These are phyloP conservation scores for Macaria liturata DNA, from an alignment of 2,888 invertebrate species.

Conservation along the genomic window DNA sequence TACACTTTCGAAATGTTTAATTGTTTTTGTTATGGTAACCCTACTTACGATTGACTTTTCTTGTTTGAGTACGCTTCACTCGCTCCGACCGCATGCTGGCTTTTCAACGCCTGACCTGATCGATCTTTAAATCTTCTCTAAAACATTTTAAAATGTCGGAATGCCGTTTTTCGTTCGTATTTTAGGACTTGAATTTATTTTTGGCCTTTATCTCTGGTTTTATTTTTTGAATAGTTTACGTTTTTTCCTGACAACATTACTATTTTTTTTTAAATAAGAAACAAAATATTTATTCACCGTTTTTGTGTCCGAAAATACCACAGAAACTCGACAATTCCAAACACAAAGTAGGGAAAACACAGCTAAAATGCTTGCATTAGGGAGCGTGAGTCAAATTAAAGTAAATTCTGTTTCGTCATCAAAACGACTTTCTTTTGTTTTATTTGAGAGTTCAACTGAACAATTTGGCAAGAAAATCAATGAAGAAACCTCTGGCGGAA, in stretches of 20 bases:
- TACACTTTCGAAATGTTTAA: too few species aligned
- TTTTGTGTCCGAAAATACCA: too few species aligned
- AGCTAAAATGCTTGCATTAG: background rate
- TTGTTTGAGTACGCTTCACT: constrained; percentile 61
- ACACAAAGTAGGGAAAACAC: too few species aligned
- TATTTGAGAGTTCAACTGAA: constrained; percentile 5
- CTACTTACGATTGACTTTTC: constrained; percentile 71
- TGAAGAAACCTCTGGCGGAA: constrained; percentile 16
- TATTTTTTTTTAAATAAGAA: too few species aligned
- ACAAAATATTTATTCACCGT: too few species aligned
- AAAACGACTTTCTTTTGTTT: constrained; percentile 27
- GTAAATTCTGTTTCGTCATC: constrained; percentile 6
- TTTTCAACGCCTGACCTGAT: constrained; percentile 4
- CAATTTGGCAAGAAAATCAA: constrained; percentile 13
- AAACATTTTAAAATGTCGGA: background rate
- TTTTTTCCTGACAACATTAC: too few species aligned
- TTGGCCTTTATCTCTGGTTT: too few species aligned
- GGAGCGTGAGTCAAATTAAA: constrained; percentile 2
- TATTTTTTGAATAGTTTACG: too few species aligned
- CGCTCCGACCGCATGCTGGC: constrained; percentile 17
- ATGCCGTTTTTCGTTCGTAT: too few species aligned
- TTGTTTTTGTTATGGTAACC: too few species aligned
- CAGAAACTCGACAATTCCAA: too few species aligned
- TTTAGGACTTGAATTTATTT: too few species aligned
- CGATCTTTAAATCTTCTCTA: background rate